These are phyloP conservation scores for Hydrotaea diabolus DNA, from an alignment of 2,888 invertebrate species.

Conservation along the genomic window DNA sequence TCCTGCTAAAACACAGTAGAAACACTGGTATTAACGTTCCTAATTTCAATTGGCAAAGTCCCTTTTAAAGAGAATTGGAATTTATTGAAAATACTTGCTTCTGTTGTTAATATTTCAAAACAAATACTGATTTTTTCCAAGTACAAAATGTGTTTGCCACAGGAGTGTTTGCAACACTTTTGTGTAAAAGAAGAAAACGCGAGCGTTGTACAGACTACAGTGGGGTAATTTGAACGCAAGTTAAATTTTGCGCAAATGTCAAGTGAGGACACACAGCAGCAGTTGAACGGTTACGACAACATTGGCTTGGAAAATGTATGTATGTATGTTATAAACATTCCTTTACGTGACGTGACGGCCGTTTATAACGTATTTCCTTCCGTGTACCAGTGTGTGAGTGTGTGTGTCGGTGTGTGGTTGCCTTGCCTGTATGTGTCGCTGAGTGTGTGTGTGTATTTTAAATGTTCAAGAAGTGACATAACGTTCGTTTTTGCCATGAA, in stretches of 20 bases:
- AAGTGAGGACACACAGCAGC: not conserved
- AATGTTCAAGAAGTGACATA: constrained; percentile 45
- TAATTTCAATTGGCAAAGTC: no score
- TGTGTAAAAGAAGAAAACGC: no score
- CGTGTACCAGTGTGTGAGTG: not conserved
- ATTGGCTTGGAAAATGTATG: not conserved
- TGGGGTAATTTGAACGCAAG: not conserved
- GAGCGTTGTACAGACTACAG: no score
- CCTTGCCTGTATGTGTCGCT: constrained; percentile 28
- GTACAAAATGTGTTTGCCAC: no score
- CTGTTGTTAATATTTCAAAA: no score
- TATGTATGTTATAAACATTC: constrained; percentile 14
- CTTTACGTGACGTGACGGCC: constrained; percentile 7
- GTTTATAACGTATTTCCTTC: constrained; percentile 11
- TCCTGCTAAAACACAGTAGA: no score
- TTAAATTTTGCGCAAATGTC: not conserved
- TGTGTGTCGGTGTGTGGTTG: constrained; percentile 15
- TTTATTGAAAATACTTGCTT: no score
- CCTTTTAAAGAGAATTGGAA: no score
- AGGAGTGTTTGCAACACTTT: no score
- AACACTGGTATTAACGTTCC: no score
- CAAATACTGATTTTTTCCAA: no score
- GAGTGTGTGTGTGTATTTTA: constrained; percentile 38
- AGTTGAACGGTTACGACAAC: not conserved
- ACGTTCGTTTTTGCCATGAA: constrained; percentile 47